Conservation (phyloP, 2,113 vertebrate genomes). For the Pyrgilauda ruficollis region DNA sequence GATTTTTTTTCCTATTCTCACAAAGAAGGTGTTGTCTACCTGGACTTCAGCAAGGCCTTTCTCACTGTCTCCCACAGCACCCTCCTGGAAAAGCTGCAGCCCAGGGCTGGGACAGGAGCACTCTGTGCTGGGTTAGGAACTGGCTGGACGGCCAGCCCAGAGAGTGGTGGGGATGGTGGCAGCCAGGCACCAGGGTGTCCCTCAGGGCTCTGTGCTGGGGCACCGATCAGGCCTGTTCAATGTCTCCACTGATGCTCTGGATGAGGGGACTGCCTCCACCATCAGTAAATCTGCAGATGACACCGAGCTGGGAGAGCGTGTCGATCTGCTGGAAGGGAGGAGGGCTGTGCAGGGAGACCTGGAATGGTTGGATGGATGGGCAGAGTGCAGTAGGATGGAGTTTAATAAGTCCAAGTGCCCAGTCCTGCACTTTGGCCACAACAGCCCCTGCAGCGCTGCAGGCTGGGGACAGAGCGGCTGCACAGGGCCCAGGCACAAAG, state of each 20-base stretch:
- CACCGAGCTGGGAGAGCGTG: too few species aligned
- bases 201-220: not conserved
- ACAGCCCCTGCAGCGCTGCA: not conserved
- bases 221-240: not conserved
- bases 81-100: not conserved
- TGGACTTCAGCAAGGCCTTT: not conserved
- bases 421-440: not conserved
- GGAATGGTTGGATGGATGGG: not conserved
- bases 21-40: not conserved
- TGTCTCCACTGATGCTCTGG: accelerated
- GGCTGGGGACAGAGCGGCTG: not conserved
- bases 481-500: not conserved
- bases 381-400: too few species aligned
- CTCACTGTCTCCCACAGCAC: not conserved
- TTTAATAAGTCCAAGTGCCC: too few species aligned
- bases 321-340: not conserved
- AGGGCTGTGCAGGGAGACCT: not conserved
- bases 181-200: not conserved
- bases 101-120: not conserved
- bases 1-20: not conserved
- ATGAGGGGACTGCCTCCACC: not conserved
- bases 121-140: not conserved
- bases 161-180: not conserved
- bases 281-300: not conserved
- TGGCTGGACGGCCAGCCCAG: not conserved